Evolutionary conservation across 2,113 vertebrate species (phyloP).

Genomic region (Lamprologus speciosus): DNA sequence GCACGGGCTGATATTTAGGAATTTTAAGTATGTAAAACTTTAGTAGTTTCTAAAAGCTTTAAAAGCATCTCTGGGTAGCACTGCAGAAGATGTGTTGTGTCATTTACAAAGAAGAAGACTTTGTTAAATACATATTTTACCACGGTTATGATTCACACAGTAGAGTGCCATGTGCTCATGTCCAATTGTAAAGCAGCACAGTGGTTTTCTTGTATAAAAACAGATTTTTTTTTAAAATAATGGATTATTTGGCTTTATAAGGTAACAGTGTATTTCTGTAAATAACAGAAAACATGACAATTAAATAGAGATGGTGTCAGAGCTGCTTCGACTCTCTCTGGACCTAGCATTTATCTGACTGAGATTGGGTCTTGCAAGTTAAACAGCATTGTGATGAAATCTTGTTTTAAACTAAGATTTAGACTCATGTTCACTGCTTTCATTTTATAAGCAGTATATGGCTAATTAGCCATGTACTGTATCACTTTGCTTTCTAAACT

Average conservation of each 20-base stretch:
- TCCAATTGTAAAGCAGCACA: not conserved
- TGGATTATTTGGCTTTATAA: conserved; percentile 27
- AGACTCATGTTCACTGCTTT: not conserved
- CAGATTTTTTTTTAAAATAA: not conserved
- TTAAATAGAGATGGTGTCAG: not conserved
- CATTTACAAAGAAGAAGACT: not conserved
- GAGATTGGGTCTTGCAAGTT: not conserved
- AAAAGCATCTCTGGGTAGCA: not conserved
- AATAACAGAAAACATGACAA: conserved; percentile 26
- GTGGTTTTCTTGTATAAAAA: not conserved
- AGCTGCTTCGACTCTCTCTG: not conserved
- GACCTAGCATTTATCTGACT: not conserved
- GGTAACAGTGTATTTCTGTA: conserved; percentile 8
- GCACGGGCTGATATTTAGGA: not conserved
- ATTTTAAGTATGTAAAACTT: not conserved
- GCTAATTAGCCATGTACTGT: not conserved
- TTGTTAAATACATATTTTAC: not conserved
- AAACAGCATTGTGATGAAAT: not conserved
- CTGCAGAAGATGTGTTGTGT: not conserved
- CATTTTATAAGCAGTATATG: not conserved
- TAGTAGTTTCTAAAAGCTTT: not conserved
- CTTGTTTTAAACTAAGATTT: not conserved
- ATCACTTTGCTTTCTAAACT: not conserved
- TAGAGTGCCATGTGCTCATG: not conserved
- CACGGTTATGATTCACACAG: not conserved